Percentiles rank a stretch among this genome's conserved stretches.
Conservation (phyloP, 2,797 vertebrate species). For the Eurystomus glaucurus region DNA sequence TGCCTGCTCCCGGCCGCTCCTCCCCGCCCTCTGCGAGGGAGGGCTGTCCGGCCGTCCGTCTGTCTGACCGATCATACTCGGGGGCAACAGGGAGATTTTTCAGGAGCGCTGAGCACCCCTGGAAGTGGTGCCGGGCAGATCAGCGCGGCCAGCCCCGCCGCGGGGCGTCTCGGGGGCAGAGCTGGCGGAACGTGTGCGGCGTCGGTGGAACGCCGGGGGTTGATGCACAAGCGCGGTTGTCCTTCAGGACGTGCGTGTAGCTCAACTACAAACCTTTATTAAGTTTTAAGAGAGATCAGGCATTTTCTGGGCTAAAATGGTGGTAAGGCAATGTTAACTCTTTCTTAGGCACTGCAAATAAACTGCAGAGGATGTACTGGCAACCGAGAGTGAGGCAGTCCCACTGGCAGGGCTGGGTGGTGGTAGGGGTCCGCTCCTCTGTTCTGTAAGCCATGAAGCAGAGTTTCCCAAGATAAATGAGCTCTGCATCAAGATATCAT, state of each 20-base stretch:
- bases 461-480: neutral
- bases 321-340: neutral
- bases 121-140: neutral
- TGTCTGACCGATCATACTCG: rapidly evolving
- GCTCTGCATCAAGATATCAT: neutral
- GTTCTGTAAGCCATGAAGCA: neutral
- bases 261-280: neutral
- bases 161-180: rapidly evolving
- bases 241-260: neutral
- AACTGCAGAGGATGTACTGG: neutral
- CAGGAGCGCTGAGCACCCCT: neutral
- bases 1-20: too few species aligned
- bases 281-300: neutral
- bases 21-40: rapidly evolving
- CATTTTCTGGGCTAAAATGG: neutral
- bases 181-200: rapidly evolving
- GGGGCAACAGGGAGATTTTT: neutral
- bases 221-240: rapidly evolving
- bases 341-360: neutral
- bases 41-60: neutral
- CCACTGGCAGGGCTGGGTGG: too few species aligned
- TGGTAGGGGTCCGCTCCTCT: neutral
- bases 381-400: neutral
- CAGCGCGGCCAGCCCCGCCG: neutral
- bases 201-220: rapidly evolving